Evolutionary conservation across 2,113 vertebrate genomes (phyloP).

Genomic region (Ptychochromis oligacanthus): DNA sequence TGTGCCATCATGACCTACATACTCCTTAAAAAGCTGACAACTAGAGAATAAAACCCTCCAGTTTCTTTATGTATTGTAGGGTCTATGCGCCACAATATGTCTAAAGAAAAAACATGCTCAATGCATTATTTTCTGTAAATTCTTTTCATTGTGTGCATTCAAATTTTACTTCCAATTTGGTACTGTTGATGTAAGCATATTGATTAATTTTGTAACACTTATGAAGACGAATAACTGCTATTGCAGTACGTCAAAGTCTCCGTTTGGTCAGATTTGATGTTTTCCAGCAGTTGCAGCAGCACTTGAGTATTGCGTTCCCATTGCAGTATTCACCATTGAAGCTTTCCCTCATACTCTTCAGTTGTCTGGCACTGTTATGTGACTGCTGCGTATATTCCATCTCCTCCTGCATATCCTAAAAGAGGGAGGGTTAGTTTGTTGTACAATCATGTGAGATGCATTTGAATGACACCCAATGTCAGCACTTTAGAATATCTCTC

Average conservation of each 20-base stretch:
- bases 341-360: slow-evolving; percentile 12
- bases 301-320: slow-evolving; percentile 39
- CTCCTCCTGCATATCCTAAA: slow-evolving; percentile 24
- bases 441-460: slow-evolving; percentile 54
- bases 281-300: slow-evolving; percentile 37
- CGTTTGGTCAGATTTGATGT: slow-evolving; percentile 31
- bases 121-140: slow-evolving; percentile 58
- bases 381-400: slow-evolving; percentile 37
- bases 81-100: slow-evolving; percentile 26
- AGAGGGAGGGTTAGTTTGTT: slow-evolving; percentile 47
- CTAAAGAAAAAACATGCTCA: slow-evolving; percentile 51
- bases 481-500: slow-evolving; percentile 61
- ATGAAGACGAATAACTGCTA: neutral
- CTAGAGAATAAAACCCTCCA: slow-evolving; percentile 61
- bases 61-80: slow-evolving; percentile 47
- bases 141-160: neutral
- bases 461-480: slow-evolving; percentile 66
- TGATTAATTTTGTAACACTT: neutral
- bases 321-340: slow-evolving; percentile 40
- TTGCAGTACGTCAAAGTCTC: neutral
- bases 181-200: slow-evolving; percentile 1
- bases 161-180: neutral
- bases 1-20: slow-evolving; percentile 77
- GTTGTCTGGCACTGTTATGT: slow-evolving; percentile 36
- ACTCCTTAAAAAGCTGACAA: slow-evolving; percentile 75